Conservation (phyloP, 2,888 invertebrate genomes). For the Synergus japonicus region DNA sequence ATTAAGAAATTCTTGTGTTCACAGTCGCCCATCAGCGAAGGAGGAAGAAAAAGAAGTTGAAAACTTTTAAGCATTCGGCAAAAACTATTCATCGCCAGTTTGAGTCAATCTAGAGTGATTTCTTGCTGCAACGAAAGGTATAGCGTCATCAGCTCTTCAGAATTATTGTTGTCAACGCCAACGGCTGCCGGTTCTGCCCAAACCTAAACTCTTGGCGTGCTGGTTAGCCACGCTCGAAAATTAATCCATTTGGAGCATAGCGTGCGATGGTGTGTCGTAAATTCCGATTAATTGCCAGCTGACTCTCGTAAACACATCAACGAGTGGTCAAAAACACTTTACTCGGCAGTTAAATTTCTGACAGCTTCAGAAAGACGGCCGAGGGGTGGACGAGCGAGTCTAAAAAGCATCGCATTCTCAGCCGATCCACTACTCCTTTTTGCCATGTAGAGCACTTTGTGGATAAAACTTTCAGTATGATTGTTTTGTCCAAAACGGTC, state of each 20-base stretch:
- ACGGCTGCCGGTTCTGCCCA: slow-evolving; percentile 51
- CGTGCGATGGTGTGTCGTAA: slow-evolving; percentile 66
- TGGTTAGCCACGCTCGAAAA: slow-evolving; percentile 56
- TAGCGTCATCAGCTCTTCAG: slow-evolving; percentile 48
- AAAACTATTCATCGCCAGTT: slow-evolving; percentile 32
- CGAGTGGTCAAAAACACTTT: slow-evolving; percentile 59
- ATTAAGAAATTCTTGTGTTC: slow-evolving; percentile 35
- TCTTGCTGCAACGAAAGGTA: slow-evolving; percentile 51
- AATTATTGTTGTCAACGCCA: slow-evolving; percentile 55
- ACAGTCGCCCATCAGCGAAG: slow-evolving; percentile 13
- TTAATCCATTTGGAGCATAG: slow-evolving; percentile 65
- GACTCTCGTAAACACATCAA: slow-evolving; percentile 66
- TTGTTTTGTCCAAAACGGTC: slow-evolving; percentile 5
- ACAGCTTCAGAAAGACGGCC: slow-evolving; percentile 2
- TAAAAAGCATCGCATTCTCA: slow-evolving; percentile 28
- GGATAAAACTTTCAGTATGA: slow-evolving; percentile 17
- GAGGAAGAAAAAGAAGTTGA: slow-evolving; percentile 22
- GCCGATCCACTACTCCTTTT: neutral
- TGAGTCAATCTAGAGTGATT: slow-evolving; percentile 49
- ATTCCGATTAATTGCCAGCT: slow-evolving; percentile 72
- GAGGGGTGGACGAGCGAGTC: neutral
- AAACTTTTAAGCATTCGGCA: slow-evolving; percentile 24
- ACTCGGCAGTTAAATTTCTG: slow-evolving; percentile 39
- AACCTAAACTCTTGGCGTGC: slow-evolving; percentile 58
- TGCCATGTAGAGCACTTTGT: neutral